phyloP scores from a whole-genome alignment of 1,140 invertebrate genomes.

The Gryon sp. region DNA sequence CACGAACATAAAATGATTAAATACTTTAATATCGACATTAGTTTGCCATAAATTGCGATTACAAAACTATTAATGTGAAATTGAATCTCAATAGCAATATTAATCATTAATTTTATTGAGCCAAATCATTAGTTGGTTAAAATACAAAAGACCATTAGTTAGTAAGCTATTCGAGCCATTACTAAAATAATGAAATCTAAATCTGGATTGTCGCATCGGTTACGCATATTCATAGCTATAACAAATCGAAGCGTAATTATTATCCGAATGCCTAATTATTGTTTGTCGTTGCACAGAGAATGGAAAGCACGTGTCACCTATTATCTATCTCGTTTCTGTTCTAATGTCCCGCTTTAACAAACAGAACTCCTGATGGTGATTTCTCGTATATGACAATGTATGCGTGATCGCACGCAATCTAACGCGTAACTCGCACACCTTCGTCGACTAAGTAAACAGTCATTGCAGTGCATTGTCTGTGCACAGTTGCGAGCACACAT shows the following conservation, averaged over 20 bases:
- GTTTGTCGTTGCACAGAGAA: constrained; percentile 34
- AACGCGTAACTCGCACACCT: constrained; percentile 49
- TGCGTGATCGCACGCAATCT: constrained; percentile 46
- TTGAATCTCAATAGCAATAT: no score
- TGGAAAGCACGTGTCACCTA: constrained; percentile 47
- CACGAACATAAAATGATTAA: no score
- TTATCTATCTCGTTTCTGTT: constrained; percentile 42
- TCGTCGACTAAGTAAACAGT: constrained; percentile 36
- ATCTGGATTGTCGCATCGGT: constrained; percentile 15
- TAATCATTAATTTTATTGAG: no score
- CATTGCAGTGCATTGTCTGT: constrained; percentile 48
- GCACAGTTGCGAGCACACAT: constrained; percentile 39
- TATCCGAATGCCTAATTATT: constrained; percentile 49
- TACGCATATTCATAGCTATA: constrained; percentile 35
- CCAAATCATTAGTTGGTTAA: no score
- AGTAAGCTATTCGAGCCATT: no score
- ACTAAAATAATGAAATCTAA: constrained; percentile 20
- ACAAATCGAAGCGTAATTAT: constrained; percentile 46
- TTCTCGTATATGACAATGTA: constrained; percentile 21
- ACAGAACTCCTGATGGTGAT: constrained; percentile 27
- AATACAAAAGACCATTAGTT: no score
- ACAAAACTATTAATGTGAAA: no score
- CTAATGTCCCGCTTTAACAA: constrained; percentile 29
- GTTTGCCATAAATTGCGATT: no score
- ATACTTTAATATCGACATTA: no score